A percentile compares a stretch with the other conserved stretches of the same genome.
Evolutionary conservation across 2,797 vertebrate species (phyloP).

Genomic region (Myotis myotis): DNA sequence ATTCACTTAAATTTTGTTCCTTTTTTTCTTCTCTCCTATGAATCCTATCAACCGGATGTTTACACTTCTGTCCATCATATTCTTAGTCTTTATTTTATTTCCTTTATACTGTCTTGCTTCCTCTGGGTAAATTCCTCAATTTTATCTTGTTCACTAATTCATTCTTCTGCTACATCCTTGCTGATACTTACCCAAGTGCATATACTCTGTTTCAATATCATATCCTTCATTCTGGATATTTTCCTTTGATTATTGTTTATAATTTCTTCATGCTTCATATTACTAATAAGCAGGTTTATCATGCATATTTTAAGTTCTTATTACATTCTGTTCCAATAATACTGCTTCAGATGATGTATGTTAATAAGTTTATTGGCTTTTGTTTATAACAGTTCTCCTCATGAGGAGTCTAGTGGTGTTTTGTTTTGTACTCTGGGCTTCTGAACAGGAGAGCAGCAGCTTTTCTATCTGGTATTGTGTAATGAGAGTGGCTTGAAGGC

Average conservation of each 20-base stretch:
- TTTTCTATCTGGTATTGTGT: neutral
- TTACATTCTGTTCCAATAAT: neutral
- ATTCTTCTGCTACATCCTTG: neutral
- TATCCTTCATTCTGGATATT: neutral
- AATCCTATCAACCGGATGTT: neutral
- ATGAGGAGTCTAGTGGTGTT: neutral
- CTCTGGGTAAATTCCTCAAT: neutral
- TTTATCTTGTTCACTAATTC: neutral
- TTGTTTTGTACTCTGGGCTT: neutral
- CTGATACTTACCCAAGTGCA: neutral
- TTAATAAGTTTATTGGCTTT: neutral
- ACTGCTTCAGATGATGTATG: neutral
- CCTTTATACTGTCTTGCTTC: neutral
- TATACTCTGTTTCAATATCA: neutral
- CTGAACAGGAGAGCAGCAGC: neutral
- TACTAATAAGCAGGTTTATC: neutral
- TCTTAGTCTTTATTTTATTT: neutral
- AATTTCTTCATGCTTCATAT: slow-evolving; percentile 6
- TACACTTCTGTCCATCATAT: neutral
- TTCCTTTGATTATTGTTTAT: neutral
- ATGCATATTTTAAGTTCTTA: neutral
- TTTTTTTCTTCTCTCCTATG: neutral
- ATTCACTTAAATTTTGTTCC: neutral
- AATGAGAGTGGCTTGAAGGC: neutral
- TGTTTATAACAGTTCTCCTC: neutral